Percentiles rank a stretch among this genome's conserved stretches.
These are phyloP conservation scores for Abrostola tripartita DNA, from an alignment of 2,888 invertebrate genomes.

Conservation along the genomic window DNA sequence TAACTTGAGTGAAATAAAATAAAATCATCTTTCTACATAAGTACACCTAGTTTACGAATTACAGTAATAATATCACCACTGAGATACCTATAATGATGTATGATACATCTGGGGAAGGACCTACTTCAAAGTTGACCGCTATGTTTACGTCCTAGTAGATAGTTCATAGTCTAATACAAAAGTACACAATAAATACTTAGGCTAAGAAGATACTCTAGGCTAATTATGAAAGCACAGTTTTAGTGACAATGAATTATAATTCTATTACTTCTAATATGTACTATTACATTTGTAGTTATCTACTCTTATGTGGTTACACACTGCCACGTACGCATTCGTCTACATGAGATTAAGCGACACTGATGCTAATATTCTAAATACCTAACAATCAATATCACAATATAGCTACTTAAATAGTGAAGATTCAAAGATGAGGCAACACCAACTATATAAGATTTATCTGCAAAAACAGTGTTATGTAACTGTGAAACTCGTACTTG, in stretches of 20 bases:
- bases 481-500: conserved; percentile 46
- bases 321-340: conserved; percentile 43
- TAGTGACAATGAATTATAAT: conserved; percentile 49
- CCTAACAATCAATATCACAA: conserved; percentile 84
- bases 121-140: conserved; percentile 55
- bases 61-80: conserved; percentile 79
- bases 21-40: conserved; percentile 71
- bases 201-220: conserved; percentile 74
- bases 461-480: conserved; percentile 49
- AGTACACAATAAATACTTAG: conserved; percentile 69
- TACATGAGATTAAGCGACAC: conserved; percentile 63
- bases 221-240: conserved; percentile 70
- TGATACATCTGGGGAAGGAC: conserved; percentile 36
- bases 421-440: conserved; percentile 74
- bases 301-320: conserved; percentile 52
- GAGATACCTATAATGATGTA: conserved; percentile 62
- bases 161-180: conserved; percentile 58
- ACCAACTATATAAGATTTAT: conserved; percentile 64
- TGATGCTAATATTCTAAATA: conserved; percentile 66
- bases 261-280: conserved; percentile 33
- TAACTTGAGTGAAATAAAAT: conserved; percentile 77
- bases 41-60: conserved; percentile 67
- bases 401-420: conserved; percentile 76
- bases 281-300: conserved; percentile 36
- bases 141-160: conserved; percentile 53